Evolutionary conservation across 1,140 invertebrate genomes (phyloP).

Genomic region (Dendroctonus valens): DNA sequence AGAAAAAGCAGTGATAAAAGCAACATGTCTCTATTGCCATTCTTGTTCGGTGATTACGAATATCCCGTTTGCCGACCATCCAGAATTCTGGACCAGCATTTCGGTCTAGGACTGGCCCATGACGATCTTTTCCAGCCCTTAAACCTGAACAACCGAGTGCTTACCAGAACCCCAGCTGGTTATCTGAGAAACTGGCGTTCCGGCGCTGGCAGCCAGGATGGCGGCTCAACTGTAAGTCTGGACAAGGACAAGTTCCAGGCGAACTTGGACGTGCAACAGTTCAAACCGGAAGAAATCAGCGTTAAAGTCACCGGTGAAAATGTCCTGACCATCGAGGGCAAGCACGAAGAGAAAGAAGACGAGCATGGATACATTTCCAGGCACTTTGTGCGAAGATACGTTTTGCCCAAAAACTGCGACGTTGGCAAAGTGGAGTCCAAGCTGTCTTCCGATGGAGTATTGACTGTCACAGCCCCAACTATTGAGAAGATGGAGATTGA

Average conservation of each 20-base stretch:
- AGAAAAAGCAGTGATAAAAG: background rate
- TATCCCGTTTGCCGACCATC: slow-evolving; percentile 46
- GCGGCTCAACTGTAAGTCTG: slow-evolving; percentile 49
- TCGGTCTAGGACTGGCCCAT: slow-evolving; percentile 39
- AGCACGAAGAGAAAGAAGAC: slow-evolving; percentile 74
- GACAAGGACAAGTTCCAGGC: slow-evolving; percentile 66
- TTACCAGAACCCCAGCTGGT: slow-evolving; percentile 35
- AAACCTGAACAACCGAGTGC: slow-evolving; percentile 11
- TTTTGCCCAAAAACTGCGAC: slow-evolving; percentile 59
- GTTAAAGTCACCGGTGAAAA: slow-evolving; percentile 77
- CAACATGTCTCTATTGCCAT: slow-evolving; percentile 33
- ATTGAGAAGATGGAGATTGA: slow-evolving; percentile 40
- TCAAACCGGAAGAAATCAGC: slow-evolving; percentile 77
- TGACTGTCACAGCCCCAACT: slow-evolving; percentile 62
- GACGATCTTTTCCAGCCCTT: slow-evolving; percentile 41
- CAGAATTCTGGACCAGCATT: slow-evolving; percentile 44
- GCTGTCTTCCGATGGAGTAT: slow-evolving; percentile 62
- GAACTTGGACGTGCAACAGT: slow-evolving; percentile 81
- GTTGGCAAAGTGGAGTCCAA: slow-evolving; percentile 57
- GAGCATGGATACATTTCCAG: slow-evolving; percentile 67
- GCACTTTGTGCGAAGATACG: slow-evolving; percentile 66
- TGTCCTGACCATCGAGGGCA: slow-evolving; percentile 66
- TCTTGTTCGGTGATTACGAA: slow-evolving; percentile 32
- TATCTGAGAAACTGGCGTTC: slow-evolving; percentile 49
- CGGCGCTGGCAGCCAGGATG: slow-evolving; percentile 40